A percentile compares a stretch with the other conserved stretches of the same genome.
Evolutionary conservation across 2,888 invertebrate species (phyloP).

Genomic region (Hyposoter didymator): DNA sequence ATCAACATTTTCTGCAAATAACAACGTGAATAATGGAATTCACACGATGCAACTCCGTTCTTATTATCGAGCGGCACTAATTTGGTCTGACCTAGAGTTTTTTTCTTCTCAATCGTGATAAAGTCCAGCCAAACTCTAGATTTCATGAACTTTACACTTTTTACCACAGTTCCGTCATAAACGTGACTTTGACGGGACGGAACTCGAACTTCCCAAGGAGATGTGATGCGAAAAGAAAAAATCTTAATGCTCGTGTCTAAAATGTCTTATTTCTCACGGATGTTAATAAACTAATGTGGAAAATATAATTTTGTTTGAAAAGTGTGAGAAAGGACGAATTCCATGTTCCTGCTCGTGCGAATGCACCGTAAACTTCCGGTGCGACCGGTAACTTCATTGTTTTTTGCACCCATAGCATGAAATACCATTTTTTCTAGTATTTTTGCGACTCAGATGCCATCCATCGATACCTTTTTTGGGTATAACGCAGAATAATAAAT

Average conservation of each 20-base stretch:
- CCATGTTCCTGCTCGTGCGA: background rate
- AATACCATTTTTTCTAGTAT: conserved; percentile 11
- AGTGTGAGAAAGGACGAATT: background rate
- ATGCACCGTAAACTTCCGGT: background rate
- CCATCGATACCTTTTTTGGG: background rate
- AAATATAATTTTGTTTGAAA: background rate
- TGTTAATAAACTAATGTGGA: background rate
- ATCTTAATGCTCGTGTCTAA: background rate
- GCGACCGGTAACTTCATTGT: background rate
- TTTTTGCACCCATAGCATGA: background rate
- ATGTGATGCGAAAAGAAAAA: too few relatives aligned
- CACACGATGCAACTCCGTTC: background rate
- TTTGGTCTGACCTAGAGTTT: background rate
- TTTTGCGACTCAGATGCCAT: conserved; percentile 6
- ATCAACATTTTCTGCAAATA: conserved; percentile 1
- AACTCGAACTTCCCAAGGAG: too few relatives aligned
- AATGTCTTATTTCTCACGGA: background rate
- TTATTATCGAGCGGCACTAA: background rate
- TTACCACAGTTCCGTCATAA: too few relatives aligned
- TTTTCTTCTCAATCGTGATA: background rate
- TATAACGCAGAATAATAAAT: conserved; percentile 10
- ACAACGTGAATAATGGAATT: background rate
- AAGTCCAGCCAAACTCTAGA: background rate
- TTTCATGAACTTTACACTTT: background rate
- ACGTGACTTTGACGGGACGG: too few relatives aligned